phyloP scores from a whole-genome alignment of 1,140 invertebrate genomes.

The Phocides pigmalion region DNA sequence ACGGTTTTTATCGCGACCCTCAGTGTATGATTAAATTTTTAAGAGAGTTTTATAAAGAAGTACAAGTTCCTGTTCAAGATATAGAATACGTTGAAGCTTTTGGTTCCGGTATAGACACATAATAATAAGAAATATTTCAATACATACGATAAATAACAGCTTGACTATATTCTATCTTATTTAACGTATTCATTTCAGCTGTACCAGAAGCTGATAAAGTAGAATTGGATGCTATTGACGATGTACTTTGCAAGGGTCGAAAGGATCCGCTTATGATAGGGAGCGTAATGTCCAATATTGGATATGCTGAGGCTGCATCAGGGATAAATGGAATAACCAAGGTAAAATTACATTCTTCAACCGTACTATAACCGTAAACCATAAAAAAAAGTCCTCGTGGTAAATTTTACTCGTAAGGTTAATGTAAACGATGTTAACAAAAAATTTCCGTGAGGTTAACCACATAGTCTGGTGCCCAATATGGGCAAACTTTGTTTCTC shows the following conservation, averaged over 20 bases:
- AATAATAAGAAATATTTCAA: background rate
- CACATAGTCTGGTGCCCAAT: no score
- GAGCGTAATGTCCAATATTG: conserved; percentile 90
- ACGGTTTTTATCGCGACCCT: conserved; percentile 84
- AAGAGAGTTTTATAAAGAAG: conserved; percentile 86
- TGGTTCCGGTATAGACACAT: conserved; percentile 82
- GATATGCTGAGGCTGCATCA: conserved; percentile 88
- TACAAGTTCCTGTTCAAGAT: conserved; percentile 84
- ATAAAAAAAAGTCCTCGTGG: no score
- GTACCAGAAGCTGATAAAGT: conserved; percentile 69
- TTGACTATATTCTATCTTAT: background rate
- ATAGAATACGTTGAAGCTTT: conserved; percentile 91
- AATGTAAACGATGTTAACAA: no score
- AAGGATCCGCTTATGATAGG: conserved; percentile 86
- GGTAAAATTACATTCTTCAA: conserved; percentile 55
- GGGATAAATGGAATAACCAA: conserved; percentile 85
- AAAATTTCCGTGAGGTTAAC: no score
- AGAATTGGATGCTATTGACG: conserved; percentile 60
- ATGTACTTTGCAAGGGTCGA: conserved; percentile 73
- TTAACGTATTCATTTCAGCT: conserved; percentile 53
- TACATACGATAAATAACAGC: background rate
- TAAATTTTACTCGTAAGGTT: no score
- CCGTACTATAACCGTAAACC: no score
- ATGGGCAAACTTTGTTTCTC: no score
- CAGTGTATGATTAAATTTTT: conserved; percentile 84